These are phyloP conservation scores for Nezara viridula DNA, from an alignment of 2,888 invertebrate genomes.

Conservation along the genomic window DNA sequence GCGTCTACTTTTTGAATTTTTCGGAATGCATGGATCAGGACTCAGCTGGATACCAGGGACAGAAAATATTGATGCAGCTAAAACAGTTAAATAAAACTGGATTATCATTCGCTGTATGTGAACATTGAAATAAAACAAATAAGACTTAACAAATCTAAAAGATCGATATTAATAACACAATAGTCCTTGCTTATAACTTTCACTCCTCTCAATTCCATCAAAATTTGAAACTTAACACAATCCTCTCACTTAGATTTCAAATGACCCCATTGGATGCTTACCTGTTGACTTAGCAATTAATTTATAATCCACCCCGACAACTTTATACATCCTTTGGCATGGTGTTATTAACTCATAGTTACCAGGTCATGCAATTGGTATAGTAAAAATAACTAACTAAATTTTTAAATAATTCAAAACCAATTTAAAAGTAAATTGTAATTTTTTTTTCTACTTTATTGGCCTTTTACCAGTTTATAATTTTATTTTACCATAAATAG, in stretches of 20 bases:
- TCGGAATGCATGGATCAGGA: constrained; percentile 61
- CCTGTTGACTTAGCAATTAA: not conserved
- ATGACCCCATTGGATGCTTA: not conserved
- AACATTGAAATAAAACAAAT: not conserved
- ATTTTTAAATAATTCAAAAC: too few species aligned
- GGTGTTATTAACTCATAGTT: too few species aligned
- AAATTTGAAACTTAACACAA: not conserved
- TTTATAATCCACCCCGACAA: not conserved
- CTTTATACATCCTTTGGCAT: not conserved
- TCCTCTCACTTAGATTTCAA: not conserved
- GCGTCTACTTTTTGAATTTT: constrained; percentile 60
- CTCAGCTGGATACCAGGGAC: constrained; percentile 64
- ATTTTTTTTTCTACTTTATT: too few species aligned
- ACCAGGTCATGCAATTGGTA: not conserved
- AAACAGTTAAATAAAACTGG: constrained; percentile 49
- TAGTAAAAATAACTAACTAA: not conserved
- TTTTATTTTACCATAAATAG: too few species aligned
- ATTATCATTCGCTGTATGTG: not conserved
- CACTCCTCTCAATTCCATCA: not conserved
- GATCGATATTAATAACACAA: not conserved
- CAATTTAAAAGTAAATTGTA: too few species aligned
- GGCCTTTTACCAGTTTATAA: too few species aligned
- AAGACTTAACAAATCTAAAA: not conserved
- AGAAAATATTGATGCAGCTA: constrained; percentile 65
- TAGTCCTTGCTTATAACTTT: not conserved